Evolutionary conservation across 2,797 vertebrate species (phyloP).

Genomic region (Acanthurus lineatus): DNA sequence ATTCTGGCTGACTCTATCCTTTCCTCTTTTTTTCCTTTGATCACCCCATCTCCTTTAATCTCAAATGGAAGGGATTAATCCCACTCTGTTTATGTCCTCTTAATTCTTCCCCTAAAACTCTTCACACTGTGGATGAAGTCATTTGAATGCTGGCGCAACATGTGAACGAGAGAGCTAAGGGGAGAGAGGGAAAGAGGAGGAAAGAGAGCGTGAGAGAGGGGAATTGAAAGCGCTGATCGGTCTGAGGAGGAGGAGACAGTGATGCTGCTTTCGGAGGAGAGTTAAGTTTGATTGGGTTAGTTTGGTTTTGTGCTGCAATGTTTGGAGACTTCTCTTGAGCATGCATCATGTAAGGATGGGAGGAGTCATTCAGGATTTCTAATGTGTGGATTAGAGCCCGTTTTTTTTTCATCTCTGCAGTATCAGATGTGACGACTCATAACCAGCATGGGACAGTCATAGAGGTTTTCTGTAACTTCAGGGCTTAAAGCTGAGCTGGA

Average conservation of each 20-base stretch:
- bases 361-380: constrained; percentile 20
- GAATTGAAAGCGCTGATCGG: constrained; percentile 46
- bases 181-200: not conserved
- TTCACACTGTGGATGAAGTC: constrained; percentile 62
- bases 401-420: constrained; percentile 8
- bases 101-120: constrained; percentile 73
- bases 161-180: constrained; percentile 21
- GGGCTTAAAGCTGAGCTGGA: constrained; percentile 20
- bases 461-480: not conserved
- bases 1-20: constrained; percentile 3
- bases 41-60: constrained; percentile 70
- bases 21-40: constrained; percentile 18
- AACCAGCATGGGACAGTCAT: constrained; percentile 31
- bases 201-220: constrained; percentile 9
- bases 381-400: constrained; percentile 36
- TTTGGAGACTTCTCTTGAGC: constrained; percentile 9
- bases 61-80: constrained; percentile 70
- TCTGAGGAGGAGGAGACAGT: constrained; percentile 17
- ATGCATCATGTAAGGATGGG: constrained; percentile 4
- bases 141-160: constrained; percentile 58
- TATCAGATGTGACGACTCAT: not conserved
- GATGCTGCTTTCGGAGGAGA: constrained; percentile 14
- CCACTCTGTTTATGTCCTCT: constrained; percentile 46
- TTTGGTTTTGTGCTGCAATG: constrained; percentile 4
- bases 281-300: not conserved